Evolutionary conservation across 2,888 invertebrate genomes (phyloP).

Genomic region (Ennomos erosarius): DNA sequence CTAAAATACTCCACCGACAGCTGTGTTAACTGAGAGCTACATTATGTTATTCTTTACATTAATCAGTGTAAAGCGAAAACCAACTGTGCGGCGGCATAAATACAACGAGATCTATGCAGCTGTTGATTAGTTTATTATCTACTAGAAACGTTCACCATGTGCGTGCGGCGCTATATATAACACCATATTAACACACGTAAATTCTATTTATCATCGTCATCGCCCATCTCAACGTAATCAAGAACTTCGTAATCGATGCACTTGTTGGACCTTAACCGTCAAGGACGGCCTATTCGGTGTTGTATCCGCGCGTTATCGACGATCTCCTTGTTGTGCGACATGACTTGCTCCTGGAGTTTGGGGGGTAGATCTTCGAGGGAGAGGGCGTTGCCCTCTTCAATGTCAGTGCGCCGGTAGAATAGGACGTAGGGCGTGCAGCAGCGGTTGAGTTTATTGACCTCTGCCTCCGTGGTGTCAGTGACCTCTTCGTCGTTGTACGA

Average conservation of each 20-base stretch:
- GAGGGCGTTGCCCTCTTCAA: constrained; percentile 65
- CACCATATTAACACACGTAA: background rate
- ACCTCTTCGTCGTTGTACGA: constrained; percentile 93
- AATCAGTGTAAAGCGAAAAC: too few relatives aligned
- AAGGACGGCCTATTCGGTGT: constrained; percentile 53
- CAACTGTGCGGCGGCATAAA: too few relatives aligned
- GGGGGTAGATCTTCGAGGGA: constrained; percentile 64
- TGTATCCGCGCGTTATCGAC: constrained; percentile 59
- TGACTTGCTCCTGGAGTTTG: constrained; percentile 59
- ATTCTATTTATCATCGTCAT: constrained; percentile 1
- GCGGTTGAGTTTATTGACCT: constrained; percentile 87
- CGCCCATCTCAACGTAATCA: constrained; percentile 37
- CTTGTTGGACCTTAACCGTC: constrained; percentile 65
- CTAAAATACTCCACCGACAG: too few relatives aligned
- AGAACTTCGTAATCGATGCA: constrained; percentile 59
- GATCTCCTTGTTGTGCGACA: constrained; percentile 68
- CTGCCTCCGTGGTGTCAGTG: constrained; percentile 83
- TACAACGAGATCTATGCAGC: too few relatives aligned
- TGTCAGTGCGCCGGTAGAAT: constrained; percentile 87
- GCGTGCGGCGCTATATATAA: background rate
- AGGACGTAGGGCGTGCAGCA: constrained; percentile 94
- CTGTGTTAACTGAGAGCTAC: too few relatives aligned
- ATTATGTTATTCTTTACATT: too few relatives aligned
- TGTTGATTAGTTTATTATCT: too few relatives aligned
- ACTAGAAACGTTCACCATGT: background rate